Percentiles rank a stretch among this genome's conserved stretches.
Evolutionary conservation across 1,140 invertebrate genomes (phyloP).

Genomic region (Rhagoletis zephyria): DNA sequence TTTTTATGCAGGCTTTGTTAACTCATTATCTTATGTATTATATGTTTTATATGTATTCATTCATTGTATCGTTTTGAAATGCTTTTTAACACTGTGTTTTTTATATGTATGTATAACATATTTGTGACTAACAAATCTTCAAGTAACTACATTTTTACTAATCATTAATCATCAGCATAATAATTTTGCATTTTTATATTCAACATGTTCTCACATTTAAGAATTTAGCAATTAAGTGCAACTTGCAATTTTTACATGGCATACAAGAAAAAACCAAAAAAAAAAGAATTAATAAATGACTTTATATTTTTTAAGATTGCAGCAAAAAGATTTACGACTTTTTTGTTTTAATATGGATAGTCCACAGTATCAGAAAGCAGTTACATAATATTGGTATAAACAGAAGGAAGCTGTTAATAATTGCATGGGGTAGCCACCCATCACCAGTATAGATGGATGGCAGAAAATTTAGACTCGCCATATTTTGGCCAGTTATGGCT

Average conservation of each 20-base stretch:
- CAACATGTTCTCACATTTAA: slow-evolving; percentile 48
- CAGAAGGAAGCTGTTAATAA: too few relatives aligned
- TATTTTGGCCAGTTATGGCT: too few relatives aligned
- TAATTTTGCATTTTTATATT: slow-evolving; percentile 30
- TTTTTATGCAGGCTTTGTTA: too few relatives aligned
- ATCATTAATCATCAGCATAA: neutral
- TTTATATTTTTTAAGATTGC: slow-evolving; percentile 21
- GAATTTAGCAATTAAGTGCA: slow-evolving; percentile 28
- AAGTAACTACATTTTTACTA: slow-evolving; percentile 7
- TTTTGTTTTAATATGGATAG: neutral
- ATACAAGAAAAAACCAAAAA: slow-evolving; percentile 41
- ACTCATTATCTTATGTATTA: too few relatives aligned
- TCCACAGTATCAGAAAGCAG: too few relatives aligned
- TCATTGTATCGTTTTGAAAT: too few relatives aligned
- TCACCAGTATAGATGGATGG: too few relatives aligned
- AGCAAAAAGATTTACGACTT: neutral
- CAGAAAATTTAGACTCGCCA: too few relatives aligned
- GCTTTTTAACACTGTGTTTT: slow-evolving; percentile 2
- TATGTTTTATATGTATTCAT: too few relatives aligned
- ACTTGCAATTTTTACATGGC: slow-evolving; percentile 40
- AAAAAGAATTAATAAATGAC: slow-evolving; percentile 35
- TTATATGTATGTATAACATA: neutral
- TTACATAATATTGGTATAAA: too few relatives aligned
- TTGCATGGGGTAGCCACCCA: too few relatives aligned
- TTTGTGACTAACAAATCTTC: neutral